Base-by-base conservation (phyloP, 2,797 vertebrate species). In the Tympanoctomys barrerae region DNA sequence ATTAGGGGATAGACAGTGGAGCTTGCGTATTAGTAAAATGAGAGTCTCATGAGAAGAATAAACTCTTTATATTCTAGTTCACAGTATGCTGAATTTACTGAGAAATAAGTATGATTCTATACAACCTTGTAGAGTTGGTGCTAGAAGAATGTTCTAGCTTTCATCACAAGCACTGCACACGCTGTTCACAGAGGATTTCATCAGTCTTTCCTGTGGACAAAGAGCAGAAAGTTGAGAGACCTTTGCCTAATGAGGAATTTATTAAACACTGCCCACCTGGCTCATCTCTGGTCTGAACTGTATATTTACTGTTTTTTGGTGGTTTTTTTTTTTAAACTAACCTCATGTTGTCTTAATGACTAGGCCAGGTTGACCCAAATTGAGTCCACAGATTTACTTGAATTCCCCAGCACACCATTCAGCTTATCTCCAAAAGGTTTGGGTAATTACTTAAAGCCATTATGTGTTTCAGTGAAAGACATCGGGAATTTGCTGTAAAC, bases 91-190 rank as follows among this genome's bases (percentile, higher is more conserved):
- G n/a, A 95, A 39, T 73, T 75, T 85, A 13, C 77, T 87, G n/a
- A 95, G 68, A 90, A 89, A 24, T 81, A 90, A 91, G 36, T 87
- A n/a, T 6, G 10, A 54, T 78, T 89, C 78, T 82, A 4, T 28
- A n/a, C 83, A 87, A 77, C 26, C 13, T 89, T 91, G 94, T 68
- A 13, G 83, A 19, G 82, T 87, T 57, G 39, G 14, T 75, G 21
- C 14, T 87, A 5, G 28, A 86, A 92, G 46, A 94, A 31, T 81
- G 21, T 71, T 70, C 59, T 75, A 82, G 75, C 42, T 88, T 81
- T 96, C 59, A 46, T 94, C 59, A 42, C 87, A 22, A 80, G 12
- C 46, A 21, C 10, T 33, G 0, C 1, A 31, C 13, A 87, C 83
- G 33, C 28, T 39, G 49, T 36, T 21, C 68, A 5, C n/a, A 94